Percentiles rank a stretch among this genome's conserved stretches.
Evolutionary conservation across 2,113 vertebrate genomes (phyloP).

Genomic region (Panthera tigris): DNA sequence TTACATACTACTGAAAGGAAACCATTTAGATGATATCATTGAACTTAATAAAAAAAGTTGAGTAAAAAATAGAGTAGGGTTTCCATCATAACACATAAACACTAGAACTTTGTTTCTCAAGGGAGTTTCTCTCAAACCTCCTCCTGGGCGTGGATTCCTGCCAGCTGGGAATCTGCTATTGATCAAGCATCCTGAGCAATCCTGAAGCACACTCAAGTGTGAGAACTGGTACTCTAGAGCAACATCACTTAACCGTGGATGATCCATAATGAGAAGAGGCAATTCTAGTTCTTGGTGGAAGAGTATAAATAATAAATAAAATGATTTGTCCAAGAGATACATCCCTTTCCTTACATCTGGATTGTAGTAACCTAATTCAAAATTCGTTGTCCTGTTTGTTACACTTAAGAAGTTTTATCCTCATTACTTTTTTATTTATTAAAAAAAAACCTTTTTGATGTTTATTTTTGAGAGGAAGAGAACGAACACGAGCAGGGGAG

Average conservation of each 20-base stretch:
- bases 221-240: not conserved
- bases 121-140: not conserved
- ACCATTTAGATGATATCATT: not conserved
- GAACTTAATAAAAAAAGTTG: not conserved
- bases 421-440: not conserved
- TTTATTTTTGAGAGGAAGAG: too few species aligned
- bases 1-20: slow-evolving; percentile 35
- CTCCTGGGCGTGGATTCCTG: not conserved
- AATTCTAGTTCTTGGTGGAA: not conserved
- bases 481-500: too few species aligned
- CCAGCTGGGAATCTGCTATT: not conserved
- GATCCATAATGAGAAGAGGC: not conserved
- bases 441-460: too few species aligned
- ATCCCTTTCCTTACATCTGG: not conserved
- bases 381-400: not conserved
- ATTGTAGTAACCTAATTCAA: not conserved
- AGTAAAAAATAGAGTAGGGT: not conserved
- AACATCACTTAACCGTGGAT: not conserved
- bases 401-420: not conserved
- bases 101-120: not conserved
- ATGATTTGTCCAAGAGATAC: not conserved
- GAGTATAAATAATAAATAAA: slow-evolving; percentile 11
- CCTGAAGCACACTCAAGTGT: not conserved
- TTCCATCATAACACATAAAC: not conserved
- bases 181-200: not conserved